Conservation (phyloP, 2,888 invertebrate genomes). For the Stenodema calcarata region DNA sequence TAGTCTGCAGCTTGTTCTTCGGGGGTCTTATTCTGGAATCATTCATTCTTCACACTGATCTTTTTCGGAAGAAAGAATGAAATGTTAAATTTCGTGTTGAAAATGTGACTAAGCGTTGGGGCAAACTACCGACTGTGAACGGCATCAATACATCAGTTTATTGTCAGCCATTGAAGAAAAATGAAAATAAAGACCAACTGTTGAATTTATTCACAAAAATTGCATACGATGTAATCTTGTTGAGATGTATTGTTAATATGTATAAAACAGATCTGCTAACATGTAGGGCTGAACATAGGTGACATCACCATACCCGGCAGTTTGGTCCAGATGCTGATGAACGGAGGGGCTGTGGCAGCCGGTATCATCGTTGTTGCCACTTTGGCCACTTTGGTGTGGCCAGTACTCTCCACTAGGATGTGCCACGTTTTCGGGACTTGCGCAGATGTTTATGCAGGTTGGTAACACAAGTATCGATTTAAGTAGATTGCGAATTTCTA, state of each 20-base stretch:
- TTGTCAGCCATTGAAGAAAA: too few species aligned
- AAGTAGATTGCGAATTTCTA: neutral
- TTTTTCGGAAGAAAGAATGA: too few species aligned
- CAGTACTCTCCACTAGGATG: conserved; percentile 56
- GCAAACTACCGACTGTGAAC: too few species aligned
- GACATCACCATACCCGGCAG: conserved; percentile 49
- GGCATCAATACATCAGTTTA: too few species aligned
- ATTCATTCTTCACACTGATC: too few species aligned
- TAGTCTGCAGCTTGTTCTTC: too few species aligned
- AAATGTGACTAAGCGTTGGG: too few species aligned
- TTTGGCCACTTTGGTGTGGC: conserved; percentile 56
- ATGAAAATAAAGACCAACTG: too few species aligned
- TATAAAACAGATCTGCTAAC: conserved; percentile 27
- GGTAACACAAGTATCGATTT: neutral
- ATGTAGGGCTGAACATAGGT: conserved; percentile 49
- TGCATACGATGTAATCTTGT: too few species aligned
- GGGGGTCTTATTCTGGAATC: too few species aligned
- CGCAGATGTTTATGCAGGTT: conserved; percentile 53
- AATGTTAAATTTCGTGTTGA: too few species aligned
- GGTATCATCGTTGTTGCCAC: conserved; percentile 56
- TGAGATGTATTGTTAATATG: neutral
- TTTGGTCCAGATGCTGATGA: conserved; percentile 44
- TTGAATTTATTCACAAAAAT: too few species aligned
- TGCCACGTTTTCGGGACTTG: conserved; percentile 58
- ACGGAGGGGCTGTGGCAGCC: conserved; percentile 56